phyloP scores from a whole-genome alignment of 1,140 invertebrate genomes.

The Melipona quadrifasciata region DNA sequence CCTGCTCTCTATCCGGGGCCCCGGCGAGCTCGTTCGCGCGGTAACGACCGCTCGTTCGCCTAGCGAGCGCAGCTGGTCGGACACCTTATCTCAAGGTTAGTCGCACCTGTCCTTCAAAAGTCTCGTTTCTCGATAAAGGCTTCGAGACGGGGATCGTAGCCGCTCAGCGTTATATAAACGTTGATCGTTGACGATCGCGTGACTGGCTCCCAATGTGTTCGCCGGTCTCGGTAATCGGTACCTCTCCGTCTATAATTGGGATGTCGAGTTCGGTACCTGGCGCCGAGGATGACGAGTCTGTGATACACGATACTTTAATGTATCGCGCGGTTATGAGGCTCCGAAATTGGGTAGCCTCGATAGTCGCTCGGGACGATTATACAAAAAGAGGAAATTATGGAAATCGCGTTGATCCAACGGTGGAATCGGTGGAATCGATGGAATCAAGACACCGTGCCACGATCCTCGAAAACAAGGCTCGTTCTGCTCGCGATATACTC shows the following conservation, averaged over 20 bases:
- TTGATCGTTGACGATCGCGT: conserved; percentile 11
- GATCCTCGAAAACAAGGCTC: background rate
- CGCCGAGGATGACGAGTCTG: conserved; percentile 20
- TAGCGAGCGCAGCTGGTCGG: conserved; percentile 53
- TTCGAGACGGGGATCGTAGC: background rate
- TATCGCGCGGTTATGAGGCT: conserved; percentile 11
- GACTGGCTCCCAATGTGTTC: background rate
- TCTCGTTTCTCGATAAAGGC: conserved; percentile 5
- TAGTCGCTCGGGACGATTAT: background rate
- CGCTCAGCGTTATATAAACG: background rate
- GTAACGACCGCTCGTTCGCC: conserved; percentile 23
- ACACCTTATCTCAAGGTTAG: conserved; percentile 54
- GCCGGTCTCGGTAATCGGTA: too few species aligned
- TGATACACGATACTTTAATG: conserved; percentile 51
- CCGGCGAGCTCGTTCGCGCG: background rate
- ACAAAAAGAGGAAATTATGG: conserved; percentile 29
- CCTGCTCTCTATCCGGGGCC: conserved; percentile 19
- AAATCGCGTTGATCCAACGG: conserved; percentile 23
- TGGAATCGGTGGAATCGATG: background rate
- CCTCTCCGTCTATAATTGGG: conserved; percentile 13
- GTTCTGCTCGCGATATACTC: too few species aligned
- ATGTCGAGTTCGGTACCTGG: background rate
- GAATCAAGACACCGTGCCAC: background rate
- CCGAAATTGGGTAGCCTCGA: background rate
- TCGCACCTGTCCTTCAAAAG: conserved; percentile 47